Base-by-base conservation (phyloP, 2,888 invertebrate species). In the Sisyra terminalis region DNA sequence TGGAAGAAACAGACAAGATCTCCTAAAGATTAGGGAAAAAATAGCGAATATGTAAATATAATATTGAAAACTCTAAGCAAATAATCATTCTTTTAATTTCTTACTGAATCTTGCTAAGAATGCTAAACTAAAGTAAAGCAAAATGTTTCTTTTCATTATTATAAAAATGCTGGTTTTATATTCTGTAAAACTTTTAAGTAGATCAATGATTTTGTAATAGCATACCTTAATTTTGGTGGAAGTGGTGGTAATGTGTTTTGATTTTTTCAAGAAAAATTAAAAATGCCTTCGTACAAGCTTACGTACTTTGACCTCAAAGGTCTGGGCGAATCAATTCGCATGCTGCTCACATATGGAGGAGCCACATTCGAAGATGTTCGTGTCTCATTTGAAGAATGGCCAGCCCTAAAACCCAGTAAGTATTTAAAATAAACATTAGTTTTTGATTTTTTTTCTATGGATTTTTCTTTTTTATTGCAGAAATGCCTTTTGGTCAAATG, bases 241-340 rank as follows among this genome's bases (percentile, higher is more conserved):
- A n/a, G n/a, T n/a, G n/a, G 5, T 15, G 37, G 13, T 3, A 15
- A 32, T 32, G 6, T 32, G 6, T 32, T 13, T 32, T 32, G n/a
- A 32, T 6, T 32, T 32, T 32, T 13, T 32, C 8, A 6, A 32
- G 32, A 32, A 7, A 24, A 24, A 24, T 7, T 24, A 5, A 37
- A 37, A 40, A 56, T 57, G 56, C 55, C 59, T 42, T 60, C 69
- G 32, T 75, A 72, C 57, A 78, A 70, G 48, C 54, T 78, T 17
- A 69, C 67, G 45, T 78, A 78, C 50, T 78, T 77, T 56, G 65
- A 71, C 50, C 63, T 74, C 15, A 72, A 68, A 56, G 76, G 71
- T 11, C 57, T 76, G 39, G 77, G 65, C 29, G 78, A 78, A 56
- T 71, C 75, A 32, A 66, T 75, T 50, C 66, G 77, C 48, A 72